A percentile compares a stretch with the other conserved stretches of the same genome.
phyloP scores from a whole-genome alignment of 1,140 invertebrate species.

The Proctacanthus coquilletti region DNA sequence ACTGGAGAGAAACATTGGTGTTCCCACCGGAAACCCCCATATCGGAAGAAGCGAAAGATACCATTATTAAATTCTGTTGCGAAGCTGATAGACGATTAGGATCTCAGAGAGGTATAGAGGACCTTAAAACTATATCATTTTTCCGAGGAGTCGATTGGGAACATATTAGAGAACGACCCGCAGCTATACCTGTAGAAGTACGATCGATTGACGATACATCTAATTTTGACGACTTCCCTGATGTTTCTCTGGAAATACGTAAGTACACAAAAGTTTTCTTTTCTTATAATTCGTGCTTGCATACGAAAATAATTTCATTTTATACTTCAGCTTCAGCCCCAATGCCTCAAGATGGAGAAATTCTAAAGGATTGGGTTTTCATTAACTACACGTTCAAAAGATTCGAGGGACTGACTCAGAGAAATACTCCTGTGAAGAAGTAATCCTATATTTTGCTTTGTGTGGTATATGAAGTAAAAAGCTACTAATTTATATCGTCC shows the following conservation, averaged over 20 bases:
- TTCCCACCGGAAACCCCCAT: constrained; percentile 99
- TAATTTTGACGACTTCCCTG: constrained; percentile 99
- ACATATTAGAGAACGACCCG: constrained; percentile 89
- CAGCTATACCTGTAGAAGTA: constrained; percentile 92
- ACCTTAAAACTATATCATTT: constrained; percentile 73
- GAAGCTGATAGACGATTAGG: constrained; percentile 84
- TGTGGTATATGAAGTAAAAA: too few relatives aligned
- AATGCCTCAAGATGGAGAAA: constrained; percentile 64
- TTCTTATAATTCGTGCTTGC: neutral
- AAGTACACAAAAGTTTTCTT: constrained; percentile 35
- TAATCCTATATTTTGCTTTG: too few relatives aligned
- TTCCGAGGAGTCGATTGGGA: constrained; percentile 92
- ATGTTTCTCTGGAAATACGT: constrained; percentile 97
- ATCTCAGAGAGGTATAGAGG: constrained; percentile 74
- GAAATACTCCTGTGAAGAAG: constrained; percentile 36
- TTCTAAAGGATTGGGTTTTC: constrained; percentile 96
- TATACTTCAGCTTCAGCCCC: constrained; percentile 59
- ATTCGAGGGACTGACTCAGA: constrained; percentile 91
- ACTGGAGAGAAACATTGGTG: constrained; percentile 93
- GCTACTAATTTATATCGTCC: too few relatives aligned
- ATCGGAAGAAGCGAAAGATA: constrained; percentile 80
- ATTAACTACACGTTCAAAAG: constrained; percentile 99
- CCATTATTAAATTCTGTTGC: constrained; percentile 82
- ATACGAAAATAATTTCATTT: constrained; percentile 2
- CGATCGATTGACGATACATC: constrained; percentile 93